These are phyloP conservation scores for Phthorimaea operculella DNA, from an alignment of 1,140 invertebrate genomes.

Conservation along the genomic window DNA sequence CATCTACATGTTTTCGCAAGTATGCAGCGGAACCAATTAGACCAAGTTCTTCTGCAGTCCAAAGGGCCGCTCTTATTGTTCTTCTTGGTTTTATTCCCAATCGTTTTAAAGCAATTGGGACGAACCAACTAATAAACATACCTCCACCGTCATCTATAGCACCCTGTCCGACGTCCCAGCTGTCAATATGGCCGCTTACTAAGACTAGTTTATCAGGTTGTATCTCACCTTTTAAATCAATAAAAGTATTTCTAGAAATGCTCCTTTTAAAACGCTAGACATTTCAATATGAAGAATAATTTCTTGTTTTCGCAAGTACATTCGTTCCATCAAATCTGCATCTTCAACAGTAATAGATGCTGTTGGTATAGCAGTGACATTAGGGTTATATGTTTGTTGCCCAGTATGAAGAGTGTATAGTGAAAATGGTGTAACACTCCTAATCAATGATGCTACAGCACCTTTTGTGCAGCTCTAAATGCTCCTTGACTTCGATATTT, in stretches of 20 bases:
- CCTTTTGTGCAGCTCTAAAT: conserved; percentile 74
- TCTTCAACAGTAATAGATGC: conserved; percentile 86
- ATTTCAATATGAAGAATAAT: conserved; percentile 64
- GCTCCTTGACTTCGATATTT: conserved; percentile 62
- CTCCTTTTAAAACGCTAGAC: conserved; percentile 64
- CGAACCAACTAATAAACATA: conserved; percentile 83
- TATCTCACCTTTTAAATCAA: conserved; percentile 73
- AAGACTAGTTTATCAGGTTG: conserved; percentile 77
- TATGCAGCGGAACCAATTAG: conserved; percentile 75
- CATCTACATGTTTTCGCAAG: conserved; percentile 70
- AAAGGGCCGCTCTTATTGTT: conserved; percentile 83
- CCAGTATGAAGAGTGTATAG: conserved; percentile 79
- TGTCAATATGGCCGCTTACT: conserved; percentile 87
- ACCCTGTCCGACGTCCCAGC: conserved; percentile 91
- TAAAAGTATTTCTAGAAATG: conserved; percentile 78
- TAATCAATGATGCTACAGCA: conserved; percentile 79
- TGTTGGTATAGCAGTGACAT: conserved; percentile 77
- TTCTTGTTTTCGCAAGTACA: conserved; percentile 71
- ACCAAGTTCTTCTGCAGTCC: conserved; percentile 86
- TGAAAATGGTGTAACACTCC: conserved; percentile 81
- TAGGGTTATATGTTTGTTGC: conserved; percentile 70
- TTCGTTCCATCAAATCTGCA: conserved; percentile 77
- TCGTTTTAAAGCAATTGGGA: conserved; percentile 75
- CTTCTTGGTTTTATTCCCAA: conserved; percentile 76
- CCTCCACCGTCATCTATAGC: conserved; percentile 91